Base-by-base conservation (phyloP, 2,888 invertebrate genomes). In the Perdita meconis region DNA sequence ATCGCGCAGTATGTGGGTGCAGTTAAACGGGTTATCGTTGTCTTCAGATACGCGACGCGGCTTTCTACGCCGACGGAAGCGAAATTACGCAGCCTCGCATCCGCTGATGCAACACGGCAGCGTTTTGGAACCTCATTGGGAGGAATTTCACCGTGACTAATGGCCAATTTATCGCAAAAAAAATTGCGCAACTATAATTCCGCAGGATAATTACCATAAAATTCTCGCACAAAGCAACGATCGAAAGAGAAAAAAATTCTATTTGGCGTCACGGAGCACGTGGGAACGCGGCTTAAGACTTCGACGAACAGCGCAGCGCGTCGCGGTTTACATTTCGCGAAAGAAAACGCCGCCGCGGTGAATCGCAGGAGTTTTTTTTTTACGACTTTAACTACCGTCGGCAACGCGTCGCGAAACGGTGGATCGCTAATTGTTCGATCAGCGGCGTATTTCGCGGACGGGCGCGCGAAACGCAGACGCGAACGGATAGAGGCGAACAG, bases 1-100 rank as follows among this genome's bases (percentile, higher is more conserved):
- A 73, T 50, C 50, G 40, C 51, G 38, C 57, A 61, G 57, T 60
- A 73, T 73, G 74, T 63, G 66, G 74, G 66, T 73, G 74, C 77
- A 73, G 61, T 77, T 77, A 77, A 73, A 77, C 66, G 65, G 73
- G 76, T 77, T 77, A 77, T 67, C 66, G 74, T 60, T 8, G 26
- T 51, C 51, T 67, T 59, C 63, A 51, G 67, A 77, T 73, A 75
- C 40, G 64, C 38, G 44, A 22, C 51, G 51, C 51, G 57, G 50
- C 61, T 55, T 30, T 30, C 30, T 30, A 30, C 30, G 30, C 30
- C 30, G 30, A 30, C 30, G 30, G 19, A 30, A 38, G 53, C 72
- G 60, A 69, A 38, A 65, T 53, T 64, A 36, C 55, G 44, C 63
- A 69, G 44, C 24, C 50, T 19, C 53, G 22, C 19, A 61, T 61